Evolutionary conservation across 2,113 vertebrate genomes (phyloP), one percentile per base, ranked within the genome.

Genomic region (Apaloderma vittatum): DNA sequence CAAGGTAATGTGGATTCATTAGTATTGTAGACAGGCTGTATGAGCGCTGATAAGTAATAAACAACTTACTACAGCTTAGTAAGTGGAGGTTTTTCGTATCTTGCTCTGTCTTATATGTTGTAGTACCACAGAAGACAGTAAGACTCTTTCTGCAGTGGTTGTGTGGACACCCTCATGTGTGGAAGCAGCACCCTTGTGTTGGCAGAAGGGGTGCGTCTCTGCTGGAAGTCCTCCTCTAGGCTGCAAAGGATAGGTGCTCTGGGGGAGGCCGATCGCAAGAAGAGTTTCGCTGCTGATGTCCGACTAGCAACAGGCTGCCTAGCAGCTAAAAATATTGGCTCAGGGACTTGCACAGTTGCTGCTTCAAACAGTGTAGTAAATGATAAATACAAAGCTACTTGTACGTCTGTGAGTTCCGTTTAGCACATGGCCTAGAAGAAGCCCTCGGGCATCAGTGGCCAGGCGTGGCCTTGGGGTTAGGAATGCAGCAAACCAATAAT

Each of bases 391-490:
- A 68, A 81, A 78, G 13, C 43, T 59, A 1, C 55, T 93, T 17
- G 13, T 88, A 5, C 20, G 51, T 55, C 30, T 61, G 5, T 82
- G 37, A 7, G 6, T 90, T 92, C 80, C 27, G 55, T 86, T 72
- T 73, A 76, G 67, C 62, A 32, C 11, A 11, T 46, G 54, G 46
- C 48, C 58, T 83, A 21, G 57, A 62, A 80, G 68, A 92, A 70
- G 14, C 59, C 78, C 32, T 88, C 0, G 0, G 32, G 30, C 61
- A 45, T 59, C 15, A 16, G 3, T 1, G 7, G 55, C 4, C 59
- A 75, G 61, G 73, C 21, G 3, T 8, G 6, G 11, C 62, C 36
- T 88, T 20, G 1, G 37, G 63, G 21, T 58, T 74, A 24, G 48
- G n/a, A 29, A 81, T 87, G 45, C 29, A 89, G n/a, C n/a, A 87